phyloP scores from a whole-genome alignment of 2,888 invertebrate genomes.

The Prosopocoilus inquinatus region DNA sequence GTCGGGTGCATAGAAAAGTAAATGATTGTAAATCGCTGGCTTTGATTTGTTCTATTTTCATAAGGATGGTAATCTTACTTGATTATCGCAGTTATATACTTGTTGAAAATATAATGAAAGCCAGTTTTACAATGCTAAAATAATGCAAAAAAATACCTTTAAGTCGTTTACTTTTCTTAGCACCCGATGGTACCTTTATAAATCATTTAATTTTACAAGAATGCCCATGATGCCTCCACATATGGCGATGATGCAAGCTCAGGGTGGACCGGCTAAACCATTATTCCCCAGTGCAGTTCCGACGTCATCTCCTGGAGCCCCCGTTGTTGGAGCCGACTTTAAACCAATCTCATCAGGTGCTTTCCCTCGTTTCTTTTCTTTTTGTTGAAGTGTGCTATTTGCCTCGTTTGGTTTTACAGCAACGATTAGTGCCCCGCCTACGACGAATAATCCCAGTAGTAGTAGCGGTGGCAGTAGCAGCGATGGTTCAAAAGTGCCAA shows the following conservation, averaged over 20 bases:
- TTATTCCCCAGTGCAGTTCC: slow-evolving; percentile 79
- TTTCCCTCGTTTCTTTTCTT: slow-evolving; percentile 46
- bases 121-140: no score
- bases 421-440: slow-evolving; percentile 76
- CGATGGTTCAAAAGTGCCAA: slow-evolving; percentile 47
- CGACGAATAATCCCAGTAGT: slow-evolving; percentile 46
- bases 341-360: slow-evolving; percentile 57
- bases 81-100: no score
- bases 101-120: no score
- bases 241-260: slow-evolving; percentile 56
- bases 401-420: slow-evolving; percentile 44
- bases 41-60: no score
- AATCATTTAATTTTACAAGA: slow-evolving; percentile 32
- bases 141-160: no score
- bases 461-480: slow-evolving; percentile 27
- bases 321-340: slow-evolving; percentile 61
- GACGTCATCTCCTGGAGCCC: slow-evolving; percentile 56
- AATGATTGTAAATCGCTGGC: no score
- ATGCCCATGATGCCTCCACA: slow-evolving; percentile 57
- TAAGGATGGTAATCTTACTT: no score
- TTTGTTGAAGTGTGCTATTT: slow-evolving; percentile 3
- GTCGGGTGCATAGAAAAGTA: no score
- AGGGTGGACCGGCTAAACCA: slow-evolving; percentile 65
- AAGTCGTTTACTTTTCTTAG: no score
- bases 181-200: no score